These are phyloP conservation scores for Catalaphyllia jardinei DNA, from an alignment of 64 coral and sea anemone species.

Conservation along the genomic window DNA sequence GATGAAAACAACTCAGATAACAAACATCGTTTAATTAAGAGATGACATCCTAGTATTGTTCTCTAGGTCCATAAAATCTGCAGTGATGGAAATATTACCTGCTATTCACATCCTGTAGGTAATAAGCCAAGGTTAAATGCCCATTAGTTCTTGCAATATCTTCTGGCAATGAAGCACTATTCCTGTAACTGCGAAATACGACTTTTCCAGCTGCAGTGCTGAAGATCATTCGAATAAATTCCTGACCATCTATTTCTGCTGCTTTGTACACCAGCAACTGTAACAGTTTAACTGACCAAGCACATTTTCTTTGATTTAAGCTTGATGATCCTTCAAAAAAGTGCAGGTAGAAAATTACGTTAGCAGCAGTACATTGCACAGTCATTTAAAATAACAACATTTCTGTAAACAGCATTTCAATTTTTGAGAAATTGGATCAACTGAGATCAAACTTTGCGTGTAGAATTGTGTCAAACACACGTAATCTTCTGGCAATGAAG, in stretches of 20 bases:
- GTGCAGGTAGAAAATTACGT: neutral
- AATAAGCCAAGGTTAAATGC: neutral
- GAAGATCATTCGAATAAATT: constrained; percentile 48
- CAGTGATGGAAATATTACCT: neutral
- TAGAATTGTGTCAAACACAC: no score
- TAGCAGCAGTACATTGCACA: no score
- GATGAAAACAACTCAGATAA: neutral
- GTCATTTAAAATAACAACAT: no score
- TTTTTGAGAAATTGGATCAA: no score
- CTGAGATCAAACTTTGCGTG: no score
- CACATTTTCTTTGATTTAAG: neutral
- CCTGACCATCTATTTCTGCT: constrained; percentile 13
- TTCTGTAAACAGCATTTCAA: no score
- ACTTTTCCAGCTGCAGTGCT: constrained; percentile 27
- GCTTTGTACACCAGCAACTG: constrained; percentile 35
- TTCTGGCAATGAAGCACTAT: constrained; percentile 18
- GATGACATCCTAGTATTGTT: neutral
- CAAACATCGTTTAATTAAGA: neutral
- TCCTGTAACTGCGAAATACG: constrained; percentile 17
- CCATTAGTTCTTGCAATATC: constrained; percentile 41
- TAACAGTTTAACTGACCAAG: constrained; percentile 14
- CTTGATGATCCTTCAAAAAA: neutral
- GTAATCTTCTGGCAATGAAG: no score
- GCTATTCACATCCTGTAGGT: constrained; percentile 14
- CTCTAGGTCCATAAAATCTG: neutral